Evolutionary conservation across 2,888 invertebrate species (phyloP).

Genomic region (Pegoplata infirma): DNA sequence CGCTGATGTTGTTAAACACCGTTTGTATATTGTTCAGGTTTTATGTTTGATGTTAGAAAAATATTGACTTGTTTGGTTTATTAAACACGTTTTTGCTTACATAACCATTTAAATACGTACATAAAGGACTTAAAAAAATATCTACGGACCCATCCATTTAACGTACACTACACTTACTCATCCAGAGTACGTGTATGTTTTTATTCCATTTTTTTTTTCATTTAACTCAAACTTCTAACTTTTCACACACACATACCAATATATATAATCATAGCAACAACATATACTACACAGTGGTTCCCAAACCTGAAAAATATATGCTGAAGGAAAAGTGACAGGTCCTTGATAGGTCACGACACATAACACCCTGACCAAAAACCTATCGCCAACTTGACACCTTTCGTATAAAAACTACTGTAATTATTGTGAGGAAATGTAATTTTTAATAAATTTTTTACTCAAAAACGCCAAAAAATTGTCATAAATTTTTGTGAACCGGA

Average conservation of each 20-base stretch:
- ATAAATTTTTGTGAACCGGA: no score
- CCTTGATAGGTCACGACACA: no score
- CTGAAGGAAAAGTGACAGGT: no score
- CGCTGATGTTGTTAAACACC: no score
- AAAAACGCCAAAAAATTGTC: no score
- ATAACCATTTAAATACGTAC: not conserved
- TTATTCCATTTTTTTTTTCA: not conserved
- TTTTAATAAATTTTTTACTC: no score
- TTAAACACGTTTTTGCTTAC: not conserved
- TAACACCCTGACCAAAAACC: no score
- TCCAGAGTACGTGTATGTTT: not conserved
- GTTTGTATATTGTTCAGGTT: no score
- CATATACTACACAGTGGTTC: not conserved
- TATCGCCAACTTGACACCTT: no score
- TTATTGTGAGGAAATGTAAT: no score
- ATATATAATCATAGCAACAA: not conserved
- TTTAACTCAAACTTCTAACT: not conserved
- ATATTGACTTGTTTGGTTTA: not conserved
- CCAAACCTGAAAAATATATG: no score
- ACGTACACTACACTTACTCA: not conserved
- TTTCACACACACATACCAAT: not conserved
- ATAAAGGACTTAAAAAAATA: not conserved
- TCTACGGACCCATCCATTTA: not conserved
- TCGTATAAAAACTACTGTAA: no score
- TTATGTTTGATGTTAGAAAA: not conserved